Evolutionary conservation across 1,140 invertebrate species (phyloP).

Genomic region (Drosophila paulistorum): DNA sequence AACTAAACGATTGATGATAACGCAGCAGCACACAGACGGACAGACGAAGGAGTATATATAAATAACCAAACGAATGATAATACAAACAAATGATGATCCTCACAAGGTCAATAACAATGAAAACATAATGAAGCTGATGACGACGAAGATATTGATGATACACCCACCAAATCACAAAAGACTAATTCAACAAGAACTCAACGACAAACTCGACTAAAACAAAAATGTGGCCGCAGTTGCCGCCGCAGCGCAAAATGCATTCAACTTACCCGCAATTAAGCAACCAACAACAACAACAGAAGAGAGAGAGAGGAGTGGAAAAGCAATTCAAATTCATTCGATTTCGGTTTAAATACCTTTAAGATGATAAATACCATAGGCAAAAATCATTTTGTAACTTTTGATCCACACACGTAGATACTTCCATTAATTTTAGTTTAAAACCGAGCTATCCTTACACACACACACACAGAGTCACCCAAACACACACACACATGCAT

Average conservation of each 20-base stretch:
- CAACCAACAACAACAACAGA: slow-evolving; percentile 31
- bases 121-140: slow-evolving; percentile 26
- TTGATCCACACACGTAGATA: slow-evolving; percentile 54
- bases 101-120: slow-evolving; percentile 32
- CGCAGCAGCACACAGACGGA: slow-evolving; percentile 19
- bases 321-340: slow-evolving; percentile 11
- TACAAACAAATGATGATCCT: slow-evolving; percentile 34
- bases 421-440: slow-evolving; percentile 75
- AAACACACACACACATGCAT: slow-evolving; percentile 35
- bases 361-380: slow-evolving; percentile 44
- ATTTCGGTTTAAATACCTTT: slow-evolving; percentile 51
- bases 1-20: slow-evolving; percentile 15
- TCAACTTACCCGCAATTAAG: slow-evolving; percentile 64
- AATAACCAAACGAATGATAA: slow-evolving; percentile 27
- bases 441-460: neutral
- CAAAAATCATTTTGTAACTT: slow-evolving; percentile 37
- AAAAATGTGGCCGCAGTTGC: slow-evolving; percentile 51
- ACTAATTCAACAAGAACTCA: slow-evolving; percentile 76
- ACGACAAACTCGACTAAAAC: slow-evolving; percentile 46
- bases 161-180: slow-evolving; percentile 79
- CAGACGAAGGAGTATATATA: slow-evolving; percentile 32
- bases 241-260: slow-evolving; percentile 71
- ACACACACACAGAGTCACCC: slow-evolving; percentile 19
- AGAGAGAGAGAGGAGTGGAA: neutral
- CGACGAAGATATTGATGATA: slow-evolving; percentile 61